phyloP scores from a whole-genome alignment of 2,888 invertebrate species.

The Doris montereyensis region DNA sequence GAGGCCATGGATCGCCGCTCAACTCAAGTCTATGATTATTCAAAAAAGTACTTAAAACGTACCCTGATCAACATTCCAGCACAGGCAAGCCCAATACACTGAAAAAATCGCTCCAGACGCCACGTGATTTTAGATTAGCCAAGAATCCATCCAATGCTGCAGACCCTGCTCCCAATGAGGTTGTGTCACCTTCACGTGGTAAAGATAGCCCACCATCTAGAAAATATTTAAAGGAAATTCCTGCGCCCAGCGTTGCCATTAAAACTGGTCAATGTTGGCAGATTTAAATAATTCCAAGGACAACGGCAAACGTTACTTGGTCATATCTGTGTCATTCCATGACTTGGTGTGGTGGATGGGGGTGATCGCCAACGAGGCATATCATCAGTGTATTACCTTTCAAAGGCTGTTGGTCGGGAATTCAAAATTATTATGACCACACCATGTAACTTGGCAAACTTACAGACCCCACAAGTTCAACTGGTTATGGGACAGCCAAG shows the following conservation, averaged over 20 bases:
- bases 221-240: neutral
- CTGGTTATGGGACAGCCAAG: slow-evolving; percentile 35
- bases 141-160: too few relatives aligned
- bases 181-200: too few relatives aligned
- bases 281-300: too few relatives aligned
- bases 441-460: slow-evolving; percentile 44
- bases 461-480: slow-evolving; percentile 43
- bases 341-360: slow-evolving; percentile 45
- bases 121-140: too few relatives aligned
- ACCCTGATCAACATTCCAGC: too few relatives aligned
- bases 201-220: neutral
- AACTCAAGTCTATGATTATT: too few relatives aligned
- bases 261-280: too few relatives aligned
- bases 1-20: too few relatives aligned
- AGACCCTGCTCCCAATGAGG: too few relatives aligned
- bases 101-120: too few relatives aligned
- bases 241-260: neutral
- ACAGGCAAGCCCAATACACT: too few relatives aligned
- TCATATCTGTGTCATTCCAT: slow-evolving; percentile 42
- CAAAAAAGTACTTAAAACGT: too few relatives aligned
- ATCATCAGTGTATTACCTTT: slow-evolving; percentile 39
- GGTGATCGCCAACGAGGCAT: slow-evolving; percentile 46
- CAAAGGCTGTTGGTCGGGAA: slow-evolving; percentile 36
- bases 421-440: slow-evolving; percentile 45
- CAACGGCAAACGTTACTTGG: slow-evolving; percentile 37